phyloP scores from a whole-genome alignment of 2,888 invertebrate species.

The Clivina fossor region DNA sequence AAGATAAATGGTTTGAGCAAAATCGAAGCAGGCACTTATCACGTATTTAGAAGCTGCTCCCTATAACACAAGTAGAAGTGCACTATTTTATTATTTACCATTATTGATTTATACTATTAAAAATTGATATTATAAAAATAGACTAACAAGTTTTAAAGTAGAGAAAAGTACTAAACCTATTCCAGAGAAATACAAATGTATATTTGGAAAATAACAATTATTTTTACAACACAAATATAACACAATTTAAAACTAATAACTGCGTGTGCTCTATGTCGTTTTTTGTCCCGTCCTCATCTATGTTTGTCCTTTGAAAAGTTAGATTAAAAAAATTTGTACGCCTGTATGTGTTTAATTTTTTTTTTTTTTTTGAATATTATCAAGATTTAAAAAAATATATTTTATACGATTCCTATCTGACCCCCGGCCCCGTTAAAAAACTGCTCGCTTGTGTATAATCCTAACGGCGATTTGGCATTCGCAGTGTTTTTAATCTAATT shows the following conservation, averaged over 20 bases:
- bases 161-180: no score
- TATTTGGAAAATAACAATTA: conserved; percentile 7
- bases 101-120: conserved; percentile 9
- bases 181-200: conserved; percentile 10
- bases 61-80: conserved; percentile 24
- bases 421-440: conserved; percentile 6
- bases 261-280: conserved; percentile 29
- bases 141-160: conserved; percentile 12
- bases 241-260: conserved; percentile 20
- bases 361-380: conserved; percentile 10
- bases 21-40: conserved; percentile 23
- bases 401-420: no score
- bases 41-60: conserved; percentile 30
- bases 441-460: conserved; percentile 22
- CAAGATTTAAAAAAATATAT: conserved; percentile 14
- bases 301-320: conserved; percentile 25
- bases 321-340: conserved; percentile 14
- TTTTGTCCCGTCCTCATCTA: conserved; percentile 20
- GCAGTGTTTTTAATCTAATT: conserved; percentile 12
- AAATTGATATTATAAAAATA: conserved; percentile 16
- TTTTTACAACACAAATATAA: conserved; percentile 11
- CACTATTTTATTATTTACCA: conserved; percentile 16
- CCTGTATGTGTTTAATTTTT: conserved; percentile 24
- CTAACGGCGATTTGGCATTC: conserved; percentile 22
- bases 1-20: conserved; percentile 12